phyloP scores from a whole-genome alignment of 30 jellyfish, hydroid and myxozoan species.

The Calvadosia cruxmelitensis region DNA sequence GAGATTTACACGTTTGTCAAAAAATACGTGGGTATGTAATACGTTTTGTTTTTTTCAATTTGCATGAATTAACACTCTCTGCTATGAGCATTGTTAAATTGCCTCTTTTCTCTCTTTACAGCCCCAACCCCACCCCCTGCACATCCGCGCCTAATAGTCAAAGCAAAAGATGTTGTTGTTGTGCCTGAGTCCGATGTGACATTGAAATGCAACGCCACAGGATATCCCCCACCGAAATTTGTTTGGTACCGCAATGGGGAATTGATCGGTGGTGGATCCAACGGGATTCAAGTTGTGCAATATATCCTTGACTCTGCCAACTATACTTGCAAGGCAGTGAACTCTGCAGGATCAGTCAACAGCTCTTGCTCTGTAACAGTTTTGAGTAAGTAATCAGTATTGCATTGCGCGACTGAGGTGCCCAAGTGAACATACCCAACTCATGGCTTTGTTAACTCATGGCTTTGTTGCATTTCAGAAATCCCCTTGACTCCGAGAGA shows the following conservation, averaged over 20 bases:
- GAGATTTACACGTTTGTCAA: slow-evolving; percentile 17
- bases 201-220: slow-evolving; percentile 45
- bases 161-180: slow-evolving; percentile 24
- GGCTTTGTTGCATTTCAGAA: slow-evolving; percentile 2
- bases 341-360: not conserved
- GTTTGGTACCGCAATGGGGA: slow-evolving; percentile 43
- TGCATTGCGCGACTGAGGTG: no score
- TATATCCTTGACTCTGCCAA: slow-evolving; percentile 19
- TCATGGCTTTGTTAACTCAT: not conserved
- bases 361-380: not conserved
- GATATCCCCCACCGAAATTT: slow-evolving; percentile 44
- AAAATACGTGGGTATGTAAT: slow-evolving; percentile 11
- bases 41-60: not conserved
- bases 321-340: slow-evolving; percentile 2
- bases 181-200: slow-evolving; percentile 31
- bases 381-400: not conserved
- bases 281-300: slow-evolving; percentile 18
- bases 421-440: no score
- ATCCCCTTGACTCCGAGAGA: slow-evolving; percentile 42
- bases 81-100: not conserved
- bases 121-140: slow-evolving; percentile 49
- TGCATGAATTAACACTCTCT: not conserved
- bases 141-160: slow-evolving; percentile 3
- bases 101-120: slow-evolving; percentile 1
- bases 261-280: slow-evolving; percentile 28